Evolutionary conservation across 1,140 invertebrate species (phyloP).

Genomic region (Ceratina japonica): DNA sequence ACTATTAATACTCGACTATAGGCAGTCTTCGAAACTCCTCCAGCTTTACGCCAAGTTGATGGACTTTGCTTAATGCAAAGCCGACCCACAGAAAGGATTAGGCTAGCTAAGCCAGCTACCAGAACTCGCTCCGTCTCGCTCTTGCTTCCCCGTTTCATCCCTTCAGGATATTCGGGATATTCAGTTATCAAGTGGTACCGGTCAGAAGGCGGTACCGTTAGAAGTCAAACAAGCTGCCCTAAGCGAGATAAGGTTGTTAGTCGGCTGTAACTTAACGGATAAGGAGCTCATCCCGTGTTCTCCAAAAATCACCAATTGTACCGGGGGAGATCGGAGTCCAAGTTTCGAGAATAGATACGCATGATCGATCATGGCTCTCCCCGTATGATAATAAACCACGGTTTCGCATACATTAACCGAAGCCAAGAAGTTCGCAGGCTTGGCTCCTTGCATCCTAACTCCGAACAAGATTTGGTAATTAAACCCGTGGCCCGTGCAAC

Average conservation of each 20-base stretch:
- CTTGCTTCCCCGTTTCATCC: background rate
- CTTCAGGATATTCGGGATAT: constrained; percentile 61
- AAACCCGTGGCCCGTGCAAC: constrained; percentile 72
- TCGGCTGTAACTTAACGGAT: constrained; percentile 55
- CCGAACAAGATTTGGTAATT: constrained; percentile 76
- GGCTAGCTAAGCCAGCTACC: constrained; percentile 63
- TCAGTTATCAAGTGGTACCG: constrained; percentile 75
- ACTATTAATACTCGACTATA: constrained; percentile 16
- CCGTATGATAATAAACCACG: constrained; percentile 51
- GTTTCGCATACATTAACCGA: constrained; percentile 32
- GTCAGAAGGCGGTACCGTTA: constrained; percentile 72
- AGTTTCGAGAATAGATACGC: background rate
- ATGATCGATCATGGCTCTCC: constrained; percentile 30
- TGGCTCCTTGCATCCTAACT: constrained; percentile 55
- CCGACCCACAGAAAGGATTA: constrained; percentile 73
- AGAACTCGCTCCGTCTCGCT: constrained; percentile 48
- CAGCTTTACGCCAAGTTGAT: constrained; percentile 51
- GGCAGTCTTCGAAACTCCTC: constrained; percentile 33
- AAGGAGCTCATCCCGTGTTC: constrained; percentile 42
- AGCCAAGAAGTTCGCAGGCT: constrained; percentile 63
- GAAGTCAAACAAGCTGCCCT: constrained; percentile 77
- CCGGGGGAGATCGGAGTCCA: constrained; percentile 14
- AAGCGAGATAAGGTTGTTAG: constrained; percentile 68
- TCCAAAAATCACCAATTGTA: constrained; percentile 62
- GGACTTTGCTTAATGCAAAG: constrained; percentile 66